phyloP scores from a whole-genome alignment of 2,113 vertebrate genomes.

The Malurus melanocephalus region DNA sequence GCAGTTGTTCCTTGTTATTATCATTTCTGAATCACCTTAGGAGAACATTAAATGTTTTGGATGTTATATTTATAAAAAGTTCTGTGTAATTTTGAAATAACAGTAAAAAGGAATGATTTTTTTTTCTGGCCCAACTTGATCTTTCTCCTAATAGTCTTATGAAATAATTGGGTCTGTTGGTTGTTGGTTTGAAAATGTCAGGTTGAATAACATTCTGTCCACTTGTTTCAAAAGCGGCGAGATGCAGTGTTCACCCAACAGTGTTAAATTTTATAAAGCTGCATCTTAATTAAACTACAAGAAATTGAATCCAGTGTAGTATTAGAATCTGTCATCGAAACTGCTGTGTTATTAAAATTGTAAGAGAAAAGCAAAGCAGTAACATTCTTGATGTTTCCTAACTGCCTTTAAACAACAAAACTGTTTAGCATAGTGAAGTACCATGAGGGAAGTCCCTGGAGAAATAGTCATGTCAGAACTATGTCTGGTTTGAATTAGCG shows the following conservation, averaged over 20 bases:
- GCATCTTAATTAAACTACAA: background rate
- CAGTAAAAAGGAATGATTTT: background rate
- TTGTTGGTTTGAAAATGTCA: background rate
- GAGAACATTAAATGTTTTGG: background rate
- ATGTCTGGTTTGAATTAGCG: conserved; percentile 21
- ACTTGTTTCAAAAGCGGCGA: background rate
- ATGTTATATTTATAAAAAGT: background rate
- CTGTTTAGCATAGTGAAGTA: background rate
- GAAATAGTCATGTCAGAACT: background rate
- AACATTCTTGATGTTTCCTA: background rate
- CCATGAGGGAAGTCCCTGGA: background rate
- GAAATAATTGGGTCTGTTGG: background rate
- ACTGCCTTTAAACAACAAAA: conserved; percentile 18
- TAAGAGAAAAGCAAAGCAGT: background rate
- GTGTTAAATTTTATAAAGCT: background rate
- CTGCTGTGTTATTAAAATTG: background rate
- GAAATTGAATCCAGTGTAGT: background rate
- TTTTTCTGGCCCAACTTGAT: background rate
- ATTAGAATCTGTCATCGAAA: background rate
- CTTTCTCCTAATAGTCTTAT: background rate
- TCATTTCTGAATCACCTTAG: background rate
- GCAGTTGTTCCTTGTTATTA: background rate
- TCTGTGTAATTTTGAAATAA: background rate
- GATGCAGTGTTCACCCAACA: background rate
- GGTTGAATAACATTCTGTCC: background rate